These are phyloP conservation scores for Diadegma fenestrale DNA, from an alignment of 2,888 invertebrate species.

Conservation along the genomic window DNA sequence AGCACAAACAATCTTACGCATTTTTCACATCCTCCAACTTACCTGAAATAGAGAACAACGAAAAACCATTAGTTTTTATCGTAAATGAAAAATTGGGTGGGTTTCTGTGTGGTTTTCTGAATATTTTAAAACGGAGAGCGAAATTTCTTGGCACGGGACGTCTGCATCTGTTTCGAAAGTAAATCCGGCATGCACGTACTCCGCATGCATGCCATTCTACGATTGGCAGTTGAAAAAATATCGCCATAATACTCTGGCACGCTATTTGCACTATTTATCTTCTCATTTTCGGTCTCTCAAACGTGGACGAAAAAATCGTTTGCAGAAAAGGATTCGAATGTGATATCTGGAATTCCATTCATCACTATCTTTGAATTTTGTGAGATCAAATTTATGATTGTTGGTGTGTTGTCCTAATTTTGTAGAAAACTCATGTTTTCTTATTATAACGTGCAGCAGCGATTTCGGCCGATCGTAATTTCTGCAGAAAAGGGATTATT, in stretches of 20 bases:
- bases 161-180: background rate
- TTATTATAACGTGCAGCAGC: background rate
- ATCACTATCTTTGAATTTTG: background rate
- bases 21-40: constrained; percentile 43
- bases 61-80: constrained; percentile 13
- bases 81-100: constrained; percentile 1
- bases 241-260: background rate
- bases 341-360: background rate
- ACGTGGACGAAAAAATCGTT: background rate
- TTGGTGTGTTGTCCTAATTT: background rate
- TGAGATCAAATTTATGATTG: background rate
- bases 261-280: background rate
- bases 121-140: background rate
- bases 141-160: background rate
- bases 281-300: background rate
- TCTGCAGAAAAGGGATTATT: background rate
- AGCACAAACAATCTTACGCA: background rate
- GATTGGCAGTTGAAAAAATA: background rate
- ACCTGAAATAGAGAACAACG: constrained; percentile 54
- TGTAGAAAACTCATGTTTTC: background rate
- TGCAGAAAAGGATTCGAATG: background rate
- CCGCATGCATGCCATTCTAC: background rate
- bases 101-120: background rate
- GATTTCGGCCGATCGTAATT: background rate
- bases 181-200: background rate